phyloP scores from a whole-genome alignment of 1,140 invertebrate species.

The Lordiphosa mommai region DNA sequence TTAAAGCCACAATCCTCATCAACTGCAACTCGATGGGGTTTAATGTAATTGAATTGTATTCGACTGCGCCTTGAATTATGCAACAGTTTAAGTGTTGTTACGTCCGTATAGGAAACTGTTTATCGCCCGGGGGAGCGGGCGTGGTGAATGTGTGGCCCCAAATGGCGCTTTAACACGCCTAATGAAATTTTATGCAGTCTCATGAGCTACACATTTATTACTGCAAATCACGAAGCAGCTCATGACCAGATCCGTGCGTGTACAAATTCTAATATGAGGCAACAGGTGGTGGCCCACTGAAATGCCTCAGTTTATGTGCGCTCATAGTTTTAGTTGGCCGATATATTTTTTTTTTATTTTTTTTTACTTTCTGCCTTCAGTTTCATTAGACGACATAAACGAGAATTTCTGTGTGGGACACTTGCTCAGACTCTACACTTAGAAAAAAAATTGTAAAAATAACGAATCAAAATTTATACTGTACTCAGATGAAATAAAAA shows the following conservation, averaged over 20 bases:
- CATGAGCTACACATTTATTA: conserved; percentile 62
- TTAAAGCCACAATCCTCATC: conserved; percentile 35
- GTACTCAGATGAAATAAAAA: too few relatives aligned
- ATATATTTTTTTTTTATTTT: conserved; percentile 8
- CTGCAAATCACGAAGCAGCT: conserved; percentile 51
- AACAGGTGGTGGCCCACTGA: conserved; percentile 43
- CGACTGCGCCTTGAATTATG: conserved; percentile 58
- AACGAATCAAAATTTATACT: too few relatives aligned
- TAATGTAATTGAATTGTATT: conserved; percentile 57
- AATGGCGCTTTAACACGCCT: conserved; percentile 67
- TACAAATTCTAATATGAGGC: conserved; percentile 22
- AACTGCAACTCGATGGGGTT: conserved; percentile 16
- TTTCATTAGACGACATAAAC: conserved; percentile 7
- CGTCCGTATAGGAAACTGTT: conserved; percentile 33
- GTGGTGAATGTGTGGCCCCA: conserved; percentile 21
- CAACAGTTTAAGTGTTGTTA: conserved; percentile 44
- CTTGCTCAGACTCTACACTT: not conserved
- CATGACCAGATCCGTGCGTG: conserved; percentile 30
- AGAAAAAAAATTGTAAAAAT: too few relatives aligned
- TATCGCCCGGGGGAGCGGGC: conserved; percentile 3
- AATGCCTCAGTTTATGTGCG: not conserved
- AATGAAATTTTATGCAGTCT: conserved; percentile 73
- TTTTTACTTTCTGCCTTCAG: not conserved
- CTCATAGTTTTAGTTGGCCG: conserved; percentile 15
- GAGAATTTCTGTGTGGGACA: conserved; percentile 4